Base-by-base conservation (phyloP, 1,140 invertebrate species). In the Chrysomallon squamiferum region DNA sequence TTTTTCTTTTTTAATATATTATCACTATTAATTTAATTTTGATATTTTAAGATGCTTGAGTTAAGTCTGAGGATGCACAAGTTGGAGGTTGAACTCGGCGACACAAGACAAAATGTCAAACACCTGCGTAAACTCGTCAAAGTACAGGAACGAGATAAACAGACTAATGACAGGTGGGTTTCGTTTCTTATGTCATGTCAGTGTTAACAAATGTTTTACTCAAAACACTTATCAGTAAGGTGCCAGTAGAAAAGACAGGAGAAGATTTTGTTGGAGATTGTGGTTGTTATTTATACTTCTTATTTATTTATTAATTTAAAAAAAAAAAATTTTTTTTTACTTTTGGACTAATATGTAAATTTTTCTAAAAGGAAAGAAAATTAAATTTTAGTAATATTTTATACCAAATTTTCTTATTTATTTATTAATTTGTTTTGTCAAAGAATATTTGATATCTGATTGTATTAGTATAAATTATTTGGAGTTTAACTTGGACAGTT, bases 41-140 rank as follows among this genome's bases (percentile, higher is more conserved):
- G 25, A 15, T 60, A 15, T 59, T 60, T 54, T 6, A 49, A 82
- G 79, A 43, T 72, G 38, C 50, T 83, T 54, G 68, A 66, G 20
- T 25, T 71, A 27, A 70, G 59, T 65, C 50, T 77, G 27, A 58
- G 72, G 56, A 56, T 75, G 18, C 72, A 76, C 54, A 62, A 71
- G 11, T 38, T 73, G 18, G 74, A 78, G 43, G 67, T 71, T 9
- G 74, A 78, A 22, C 41, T 80, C 35, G 50, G 64, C n/a, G 78
- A 79, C 61, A 43, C 63, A 38, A 62, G 67, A 41, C 71, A 75
- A 52, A 65, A 79, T 57, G 50, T 76, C 9, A 72, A 69, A 29
- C 74, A 76, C 57, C 69, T 80, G 25, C 74, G 74, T 35, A 78
- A 78, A 47, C 56, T 81, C 32, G 73, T 77, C 25, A 56, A 72